Conservation (phyloP, 1,140 invertebrate species). For the Carposina sasakii region DNA sequence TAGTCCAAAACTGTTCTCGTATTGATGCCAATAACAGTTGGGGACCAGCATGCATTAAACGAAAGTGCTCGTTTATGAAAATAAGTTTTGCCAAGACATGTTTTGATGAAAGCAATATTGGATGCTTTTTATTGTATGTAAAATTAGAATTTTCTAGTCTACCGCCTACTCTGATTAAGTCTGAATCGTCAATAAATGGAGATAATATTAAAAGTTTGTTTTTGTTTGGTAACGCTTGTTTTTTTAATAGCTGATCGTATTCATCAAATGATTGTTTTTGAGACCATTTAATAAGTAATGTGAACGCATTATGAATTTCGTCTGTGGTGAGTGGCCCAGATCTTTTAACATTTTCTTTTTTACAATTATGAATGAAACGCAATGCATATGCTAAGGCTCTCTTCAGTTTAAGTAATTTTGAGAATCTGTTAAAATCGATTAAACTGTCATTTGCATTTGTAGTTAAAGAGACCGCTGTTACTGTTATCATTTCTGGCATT, state of each 20-base stretch:
- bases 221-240: neutral
- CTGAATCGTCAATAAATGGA: constrained; percentile 39
- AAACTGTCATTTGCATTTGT: neutral
- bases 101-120: constrained; percentile 44
- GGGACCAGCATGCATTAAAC: constrained; percentile 37
- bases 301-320: constrained; percentile 2
- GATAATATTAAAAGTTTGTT: constrained; percentile 14
- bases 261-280: constrained; percentile 2
- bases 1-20: constrained; percentile 27
- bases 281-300: neutral
- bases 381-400: too few species aligned
- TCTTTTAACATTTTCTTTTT: too few species aligned
- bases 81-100: constrained; percentile 38
- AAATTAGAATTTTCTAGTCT: constrained; percentile 35
- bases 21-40: constrained; percentile 28
- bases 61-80: constrained; percentile 34
- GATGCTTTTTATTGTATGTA: constrained; percentile 41
- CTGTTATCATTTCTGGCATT: neutral
- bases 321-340: neutral
- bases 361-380: too few species aligned
- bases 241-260: neutral
- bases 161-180: constrained; percentile 49
- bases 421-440: neutral
- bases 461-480: neutral
- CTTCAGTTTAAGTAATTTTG: constrained; percentile 4